Percentiles rank a stretch among this genome's conserved stretches.
Evolutionary conservation across 2,797 vertebrate species (phyloP).

Genomic region (Urosaurus nigricauda): DNA sequence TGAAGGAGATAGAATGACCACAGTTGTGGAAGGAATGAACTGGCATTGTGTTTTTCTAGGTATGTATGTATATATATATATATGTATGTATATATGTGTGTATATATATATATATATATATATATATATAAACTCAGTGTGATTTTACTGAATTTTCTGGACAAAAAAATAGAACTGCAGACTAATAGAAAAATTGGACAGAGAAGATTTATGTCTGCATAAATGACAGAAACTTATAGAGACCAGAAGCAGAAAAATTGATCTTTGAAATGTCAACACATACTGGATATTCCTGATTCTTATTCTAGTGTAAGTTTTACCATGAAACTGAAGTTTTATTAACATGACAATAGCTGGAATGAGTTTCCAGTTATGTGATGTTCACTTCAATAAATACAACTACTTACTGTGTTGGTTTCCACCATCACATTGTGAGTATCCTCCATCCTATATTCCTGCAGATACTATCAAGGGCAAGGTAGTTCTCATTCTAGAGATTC

Average conservation of each 20-base stretch:
- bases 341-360: background rate
- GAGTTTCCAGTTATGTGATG: background rate
- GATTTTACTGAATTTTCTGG: too few species aligned
- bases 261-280: background rate
- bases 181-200: background rate
- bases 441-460: too few species aligned
- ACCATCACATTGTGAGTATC: background rate
- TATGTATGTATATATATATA: too few species aligned
- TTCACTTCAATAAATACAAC: background rate
- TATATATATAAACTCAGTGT: background rate
- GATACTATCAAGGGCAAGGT: background rate
- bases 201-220: too few species aligned
- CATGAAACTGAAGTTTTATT: background rate
- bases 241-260: background rate
- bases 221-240: too few species aligned
- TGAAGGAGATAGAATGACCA: background rate
- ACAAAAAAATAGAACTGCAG: too few species aligned
- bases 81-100: too few species aligned
- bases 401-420: background rate
- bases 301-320: background rate
- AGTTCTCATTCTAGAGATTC: background rate
- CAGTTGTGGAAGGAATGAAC: background rate
- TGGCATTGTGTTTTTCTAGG: background rate
- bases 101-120: too few species aligned
- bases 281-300: background rate